Evolutionary conservation across 37 sponge, comb jelly and placozoan species (phyloP).

Genomic region (Petrosia ficiformis): DNA sequence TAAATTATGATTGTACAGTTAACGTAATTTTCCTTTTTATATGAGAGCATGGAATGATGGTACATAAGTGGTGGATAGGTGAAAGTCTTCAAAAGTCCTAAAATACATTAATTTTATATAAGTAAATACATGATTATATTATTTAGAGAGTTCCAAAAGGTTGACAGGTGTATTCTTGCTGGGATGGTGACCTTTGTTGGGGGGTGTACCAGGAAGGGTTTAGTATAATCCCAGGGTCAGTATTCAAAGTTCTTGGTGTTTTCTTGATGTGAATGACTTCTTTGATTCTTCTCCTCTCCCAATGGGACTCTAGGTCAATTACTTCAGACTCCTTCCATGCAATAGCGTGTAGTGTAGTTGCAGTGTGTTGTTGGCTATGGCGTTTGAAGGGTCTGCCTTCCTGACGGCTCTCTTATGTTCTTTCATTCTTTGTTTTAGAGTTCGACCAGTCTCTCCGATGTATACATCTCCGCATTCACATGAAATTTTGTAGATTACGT

Average conservation of each 20-base stretch:
- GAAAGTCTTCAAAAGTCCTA: too few species aligned
- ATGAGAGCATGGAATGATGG: too few species aligned
- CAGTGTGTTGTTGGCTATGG: constrained; percentile 10
- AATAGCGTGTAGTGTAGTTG: neutral
- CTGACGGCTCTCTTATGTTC: constrained; percentile 29
- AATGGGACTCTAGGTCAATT: neutral
- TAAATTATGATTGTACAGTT: too few species aligned
- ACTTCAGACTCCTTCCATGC: constrained; percentile 9
- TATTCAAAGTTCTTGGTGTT: constrained; percentile 2
- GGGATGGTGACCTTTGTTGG: too few species aligned
- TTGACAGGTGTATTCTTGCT: too few species aligned
- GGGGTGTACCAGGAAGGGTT: too few species aligned
- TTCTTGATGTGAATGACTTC: constrained; percentile 21
- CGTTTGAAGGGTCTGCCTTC: constrained; percentile 9
- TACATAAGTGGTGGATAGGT: too few species aligned
- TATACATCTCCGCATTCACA: constrained; percentile 9
- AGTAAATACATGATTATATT: too few species aligned
- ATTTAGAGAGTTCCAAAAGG: too few species aligned
- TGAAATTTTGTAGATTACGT: constrained; percentile 5
- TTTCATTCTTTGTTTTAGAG: constrained; percentile 14
- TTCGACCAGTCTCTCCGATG: constrained; percentile 37
- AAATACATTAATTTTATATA: too few species aligned
- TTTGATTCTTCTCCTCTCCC: constrained; percentile 20
- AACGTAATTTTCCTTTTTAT: too few species aligned
- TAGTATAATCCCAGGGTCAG: too few species aligned